Evolutionary conservation across 2,888 invertebrate genomes (phyloP).

Genomic region (Herminia tarsipennalis): DNA sequence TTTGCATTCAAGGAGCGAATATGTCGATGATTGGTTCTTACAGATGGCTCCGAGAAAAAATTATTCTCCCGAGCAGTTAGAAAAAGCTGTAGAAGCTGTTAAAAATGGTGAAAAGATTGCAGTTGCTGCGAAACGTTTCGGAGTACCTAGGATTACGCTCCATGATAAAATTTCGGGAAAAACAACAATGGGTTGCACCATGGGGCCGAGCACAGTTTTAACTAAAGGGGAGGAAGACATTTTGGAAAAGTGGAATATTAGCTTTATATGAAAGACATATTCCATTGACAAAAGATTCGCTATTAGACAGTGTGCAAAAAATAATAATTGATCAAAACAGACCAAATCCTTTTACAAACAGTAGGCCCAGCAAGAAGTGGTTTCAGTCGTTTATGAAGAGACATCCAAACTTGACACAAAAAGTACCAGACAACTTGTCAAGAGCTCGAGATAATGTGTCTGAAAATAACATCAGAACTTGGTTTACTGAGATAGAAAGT

Average conservation of each 20-base stretch:
- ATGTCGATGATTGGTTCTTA: constrained; percentile 16
- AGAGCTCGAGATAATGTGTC: constrained; percentile 25
- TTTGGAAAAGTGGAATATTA: constrained; percentile 29
- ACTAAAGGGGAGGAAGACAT: constrained; percentile 20
- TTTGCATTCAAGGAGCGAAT: too few relatives aligned
- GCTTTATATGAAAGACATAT: constrained; percentile 18
- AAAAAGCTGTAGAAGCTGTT: constrained; percentile 27
- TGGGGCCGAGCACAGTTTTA: too few relatives aligned
- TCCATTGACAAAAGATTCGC: too few relatives aligned
- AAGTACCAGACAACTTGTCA: constrained; percentile 24
- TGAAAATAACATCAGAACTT: constrained; percentile 23
- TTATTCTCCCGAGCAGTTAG: constrained; percentile 24
- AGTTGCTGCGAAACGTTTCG: constrained; percentile 18
- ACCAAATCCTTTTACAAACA: too few relatives aligned
- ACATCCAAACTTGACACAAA: constrained; percentile 11
- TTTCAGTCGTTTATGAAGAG: constrained; percentile 23
- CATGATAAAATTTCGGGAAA: constrained; percentile 24
- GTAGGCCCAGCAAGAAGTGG: constrained; percentile 31
- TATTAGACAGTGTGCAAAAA: too few relatives aligned
- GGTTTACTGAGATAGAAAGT: constrained; percentile 24
- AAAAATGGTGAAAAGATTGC: constrained; percentile 14
- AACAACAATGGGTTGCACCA: constrained; percentile 22
- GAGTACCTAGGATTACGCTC: constrained; percentile 27
- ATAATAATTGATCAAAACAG: too few relatives aligned
- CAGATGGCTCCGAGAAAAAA: constrained; percentile 18